A percentile compares a stretch with the other conserved stretches of the same genome.
Conservation (phyloP, 2,113 vertebrate species). For the Myxocyprinus asiaticus region DNA sequence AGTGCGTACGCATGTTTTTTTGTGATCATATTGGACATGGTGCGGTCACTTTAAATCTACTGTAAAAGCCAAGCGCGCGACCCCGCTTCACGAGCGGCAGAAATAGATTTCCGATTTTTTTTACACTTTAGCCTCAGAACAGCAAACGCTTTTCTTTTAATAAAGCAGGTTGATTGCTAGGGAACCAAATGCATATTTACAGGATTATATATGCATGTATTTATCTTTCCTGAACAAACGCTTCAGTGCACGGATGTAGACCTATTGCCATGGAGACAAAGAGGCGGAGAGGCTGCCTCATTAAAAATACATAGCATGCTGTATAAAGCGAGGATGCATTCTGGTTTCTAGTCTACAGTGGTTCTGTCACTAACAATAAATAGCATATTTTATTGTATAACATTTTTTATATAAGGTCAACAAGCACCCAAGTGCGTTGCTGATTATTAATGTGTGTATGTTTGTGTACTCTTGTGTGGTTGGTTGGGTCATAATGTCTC, state of each 20-base stretch:
- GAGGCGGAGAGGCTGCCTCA: slow-evolving; percentile 35
- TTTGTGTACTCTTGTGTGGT: background rate
- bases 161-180: too few species aligned
- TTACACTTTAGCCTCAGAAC: background rate
- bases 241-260: slow-evolving; percentile 47
- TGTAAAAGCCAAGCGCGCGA: background rate
- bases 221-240: background rate
- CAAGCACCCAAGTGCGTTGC: background rate
- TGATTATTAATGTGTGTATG: background rate
- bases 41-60: slow-evolving; percentile 39
- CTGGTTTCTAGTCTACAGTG: slow-evolving; percentile 5
- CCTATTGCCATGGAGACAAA: background rate
- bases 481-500: background rate
- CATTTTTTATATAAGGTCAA: background rate
- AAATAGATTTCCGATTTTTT: background rate
- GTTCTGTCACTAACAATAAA: background rate
- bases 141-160: background rate
- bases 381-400: too few species aligned
- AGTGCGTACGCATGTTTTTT: slow-evolving; percentile 27
- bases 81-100: background rate
- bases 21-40: background rate
- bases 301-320: slow-evolving; percentile 32
- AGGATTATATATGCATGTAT: background rate
- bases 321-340: slow-evolving; percentile 16
- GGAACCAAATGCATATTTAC: background rate